Percentiles rank a stretch among this genome's conserved stretches.
Evolutionary conservation across 2,797 vertebrate genomes (phyloP).

Genomic region (Sebastes flavidus): DNA sequence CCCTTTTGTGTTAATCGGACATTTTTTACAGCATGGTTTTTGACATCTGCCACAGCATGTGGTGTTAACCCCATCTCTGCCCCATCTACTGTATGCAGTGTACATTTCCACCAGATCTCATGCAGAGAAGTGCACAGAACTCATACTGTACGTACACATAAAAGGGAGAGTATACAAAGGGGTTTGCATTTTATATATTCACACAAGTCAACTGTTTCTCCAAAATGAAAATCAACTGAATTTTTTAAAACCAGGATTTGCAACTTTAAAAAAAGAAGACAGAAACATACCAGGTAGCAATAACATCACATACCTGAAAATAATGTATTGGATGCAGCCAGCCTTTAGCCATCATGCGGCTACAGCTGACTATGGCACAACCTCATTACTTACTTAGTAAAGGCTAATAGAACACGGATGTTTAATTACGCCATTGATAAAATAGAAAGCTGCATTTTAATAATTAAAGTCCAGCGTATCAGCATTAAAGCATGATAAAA

Average conservation of each 20-base stretch:
- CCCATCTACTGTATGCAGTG: conserved; percentile 24
- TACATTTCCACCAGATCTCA: background rate
- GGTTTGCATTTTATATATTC: background rate
- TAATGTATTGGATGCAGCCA: background rate
- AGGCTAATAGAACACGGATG: conserved; percentile 75
- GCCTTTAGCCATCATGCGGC: background rate
- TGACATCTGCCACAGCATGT: conserved; percentile 84
- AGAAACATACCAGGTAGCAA: background rate
- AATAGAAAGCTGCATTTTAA: conserved; percentile 83
- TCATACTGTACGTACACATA: background rate
- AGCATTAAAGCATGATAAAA: conserved; percentile 80
- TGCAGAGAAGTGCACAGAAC: background rate
- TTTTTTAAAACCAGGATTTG: background rate
- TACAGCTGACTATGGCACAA: background rate
- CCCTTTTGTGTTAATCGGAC: conserved; percentile 86
- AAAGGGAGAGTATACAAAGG: background rate
- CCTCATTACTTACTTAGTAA: conserved; percentile 45
- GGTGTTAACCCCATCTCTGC: conserved; percentile 61
- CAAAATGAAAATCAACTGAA: background rate
- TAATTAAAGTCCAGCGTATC: conserved; percentile 83
- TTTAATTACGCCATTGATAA: conserved; percentile 80
- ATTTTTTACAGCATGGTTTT: conserved; percentile 85
- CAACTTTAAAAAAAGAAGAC: background rate
- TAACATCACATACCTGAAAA: background rate
- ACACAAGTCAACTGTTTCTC: background rate